Conservation (phyloP, 2,888 invertebrate genomes). For the Pseudeuparius sepicola region DNA sequence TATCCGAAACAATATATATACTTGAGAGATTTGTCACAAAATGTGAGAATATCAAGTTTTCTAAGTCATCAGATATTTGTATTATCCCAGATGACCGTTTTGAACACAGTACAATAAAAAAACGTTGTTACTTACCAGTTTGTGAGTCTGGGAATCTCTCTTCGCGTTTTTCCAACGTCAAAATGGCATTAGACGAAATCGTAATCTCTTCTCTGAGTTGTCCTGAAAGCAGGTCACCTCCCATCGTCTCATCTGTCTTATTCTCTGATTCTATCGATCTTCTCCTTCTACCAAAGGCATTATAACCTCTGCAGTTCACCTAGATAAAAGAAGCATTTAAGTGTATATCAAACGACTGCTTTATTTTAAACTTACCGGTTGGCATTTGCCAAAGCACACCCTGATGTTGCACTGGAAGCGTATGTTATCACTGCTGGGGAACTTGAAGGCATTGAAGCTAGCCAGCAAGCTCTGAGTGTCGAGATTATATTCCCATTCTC, state of each 20-base stretch:
- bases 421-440: slow-evolving; percentile 89
- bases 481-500: slow-evolving; percentile 84
- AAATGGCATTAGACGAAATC: slow-evolving; percentile 83
- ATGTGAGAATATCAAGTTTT: no score
- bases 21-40: no score
- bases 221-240: slow-evolving; percentile 56
- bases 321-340: no score
- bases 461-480: slow-evolving; percentile 78
- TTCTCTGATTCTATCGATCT: slow-evolving; percentile 48
- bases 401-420: slow-evolving; percentile 92
- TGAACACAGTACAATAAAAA: no score
- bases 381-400: slow-evolving; percentile 90
- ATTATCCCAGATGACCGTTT: no score
- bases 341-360: no score
- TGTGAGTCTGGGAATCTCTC: slow-evolving; percentile 63
- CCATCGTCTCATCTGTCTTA: slow-evolving; percentile 47
- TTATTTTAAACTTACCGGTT: slow-evolving; percentile 73
- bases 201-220: slow-evolving; percentile 87
- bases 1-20: no score
- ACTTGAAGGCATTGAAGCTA: slow-evolving; percentile 89
- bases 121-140: slow-evolving; percentile 26
- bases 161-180: slow-evolving; percentile 79
- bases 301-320: slow-evolving; percentile 86
- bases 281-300: slow-evolving; percentile 78
- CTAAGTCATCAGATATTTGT: no score